Evolutionary conservation across 2,113 vertebrate genomes (phyloP), one percentile per base, ranked within the genome.

Genomic region (Narcine bancroftii): DNA sequence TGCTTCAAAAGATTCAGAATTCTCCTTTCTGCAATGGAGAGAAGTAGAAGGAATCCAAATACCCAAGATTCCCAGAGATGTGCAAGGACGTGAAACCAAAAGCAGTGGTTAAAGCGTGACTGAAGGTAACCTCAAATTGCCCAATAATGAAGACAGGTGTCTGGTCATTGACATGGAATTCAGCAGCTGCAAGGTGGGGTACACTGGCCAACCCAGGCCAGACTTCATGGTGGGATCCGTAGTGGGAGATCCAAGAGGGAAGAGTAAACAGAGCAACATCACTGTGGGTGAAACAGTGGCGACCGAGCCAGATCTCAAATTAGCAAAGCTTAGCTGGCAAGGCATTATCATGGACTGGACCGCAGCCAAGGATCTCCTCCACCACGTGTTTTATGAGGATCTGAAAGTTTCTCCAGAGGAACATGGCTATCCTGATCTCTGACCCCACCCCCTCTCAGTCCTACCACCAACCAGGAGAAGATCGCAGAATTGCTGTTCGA

Each of bases 131-230:
- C 42, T 5, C 63, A 0, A 26, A 42, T 13, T 13, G 24, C 36
- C 10, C 24, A 0, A 45, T 2, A 0, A 50, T 42, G 5, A 93
- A 92, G 73, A 93, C 91, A 0, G 81, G 93, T 0, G 93, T 94
- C 92, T 95, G 29, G 94, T 94, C 6, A 94, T 94, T 0, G 93
- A 94, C 81, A 94, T 77, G 13, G 95, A 94, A 45, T 94, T 93
- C 0, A 93, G 95, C 0, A 93, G 93, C 17, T 94, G 93, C 19
- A 95, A 94, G 92, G 92, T 89, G 26, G 95, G 94, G 6, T 93
- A 94, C 6, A 94, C 94, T 0, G 93, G 95, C 1, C 93, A 95
- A 1, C 92, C 93, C 6, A 81, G 5, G 4, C 95, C 95, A 56
- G 63, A 11, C 17, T 93, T 93, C 1, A 73, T 94, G 0, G 77